phyloP scores from a whole-genome alignment of 2,888 invertebrate species.

The Trichopria drosophilae region DNA sequence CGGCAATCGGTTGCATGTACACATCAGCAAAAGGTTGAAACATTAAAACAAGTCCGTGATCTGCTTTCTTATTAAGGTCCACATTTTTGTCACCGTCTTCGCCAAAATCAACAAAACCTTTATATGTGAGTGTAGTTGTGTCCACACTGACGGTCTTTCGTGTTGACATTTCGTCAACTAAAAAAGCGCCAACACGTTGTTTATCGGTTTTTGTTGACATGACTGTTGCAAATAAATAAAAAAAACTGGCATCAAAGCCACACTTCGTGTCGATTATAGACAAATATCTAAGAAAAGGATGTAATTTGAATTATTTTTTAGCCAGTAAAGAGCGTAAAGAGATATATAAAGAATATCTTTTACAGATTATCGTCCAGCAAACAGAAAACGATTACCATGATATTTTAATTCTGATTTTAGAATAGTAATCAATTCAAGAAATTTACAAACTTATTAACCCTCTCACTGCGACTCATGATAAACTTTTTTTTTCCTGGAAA shows the following conservation, averaged over 20 bases:
- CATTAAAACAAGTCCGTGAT: slow-evolving; percentile 35
- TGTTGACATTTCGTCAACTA: slow-evolving; percentile 32
- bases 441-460: too few species aligned
- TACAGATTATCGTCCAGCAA: too few species aligned
- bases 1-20: slow-evolving; percentile 35
- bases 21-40: slow-evolving; percentile 30
- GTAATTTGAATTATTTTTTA: slow-evolving; percentile 4
- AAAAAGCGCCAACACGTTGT: slow-evolving; percentile 24
- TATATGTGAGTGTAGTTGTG: slow-evolving; percentile 24
- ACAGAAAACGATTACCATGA: too few species aligned
- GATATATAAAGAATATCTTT: too few species aligned
- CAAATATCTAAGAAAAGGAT: too few species aligned
- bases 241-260: slow-evolving; percentile 27
- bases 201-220: slow-evolving; percentile 21
- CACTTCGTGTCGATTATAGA: slow-evolving; percentile 16
- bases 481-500: too few species aligned
- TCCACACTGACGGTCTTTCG: slow-evolving; percentile 24
- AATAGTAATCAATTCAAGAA: too few species aligned
- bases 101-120: slow-evolving; percentile 32
- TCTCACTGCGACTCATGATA: too few species aligned
- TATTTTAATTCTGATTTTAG: too few species aligned
- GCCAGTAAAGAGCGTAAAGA: too few species aligned
- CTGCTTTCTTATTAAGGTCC: slow-evolving; percentile 23
- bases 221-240: slow-evolving; percentile 17
- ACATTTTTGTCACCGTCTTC: slow-evolving; percentile 2